phyloP scores from a whole-genome alignment of 1,140 invertebrate species.

The Melitaea cinxia region DNA sequence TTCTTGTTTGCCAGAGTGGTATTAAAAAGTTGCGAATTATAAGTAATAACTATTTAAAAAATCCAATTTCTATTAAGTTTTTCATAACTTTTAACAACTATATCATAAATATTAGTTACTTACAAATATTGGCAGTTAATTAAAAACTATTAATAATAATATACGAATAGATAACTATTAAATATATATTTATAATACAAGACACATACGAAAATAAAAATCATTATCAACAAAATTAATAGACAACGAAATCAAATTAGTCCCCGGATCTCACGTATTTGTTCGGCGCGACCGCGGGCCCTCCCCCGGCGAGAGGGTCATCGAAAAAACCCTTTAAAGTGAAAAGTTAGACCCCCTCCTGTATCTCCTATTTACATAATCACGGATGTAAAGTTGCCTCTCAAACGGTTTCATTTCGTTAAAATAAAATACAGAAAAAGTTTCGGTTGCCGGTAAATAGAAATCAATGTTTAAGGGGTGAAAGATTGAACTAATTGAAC shows the following conservation, averaged over 20 bases:
- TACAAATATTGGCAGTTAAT: too few species aligned
- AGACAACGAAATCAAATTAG: slow-evolving; percentile 58
- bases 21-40: too few species aligned
- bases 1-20: too few species aligned
- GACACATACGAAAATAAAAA: slow-evolving; percentile 1
- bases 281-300: slow-evolving; percentile 50
- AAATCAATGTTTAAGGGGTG: neutral
- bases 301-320: slow-evolving; percentile 33
- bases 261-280: slow-evolving; percentile 57
- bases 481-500: too few species aligned
- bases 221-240: slow-evolving; percentile 27
- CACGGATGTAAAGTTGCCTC: slow-evolving; percentile 18
- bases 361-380: slow-evolving; percentile 39
- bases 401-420: slow-evolving; percentile 9
- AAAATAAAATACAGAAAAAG: neutral
- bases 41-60: too few species aligned
- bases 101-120: too few species aligned
- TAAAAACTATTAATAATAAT: too few species aligned
- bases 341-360: slow-evolving; percentile 54
- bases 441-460: neutral
- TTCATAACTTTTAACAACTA: too few species aligned
- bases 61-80: too few species aligned
- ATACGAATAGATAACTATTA: neutral
- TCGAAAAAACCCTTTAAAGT: slow-evolving; percentile 65
- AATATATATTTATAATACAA: neutral